These are phyloP conservation scores for Neoarius graeffei DNA, from an alignment of 2,113 vertebrate species.

Conservation along the genomic window DNA sequence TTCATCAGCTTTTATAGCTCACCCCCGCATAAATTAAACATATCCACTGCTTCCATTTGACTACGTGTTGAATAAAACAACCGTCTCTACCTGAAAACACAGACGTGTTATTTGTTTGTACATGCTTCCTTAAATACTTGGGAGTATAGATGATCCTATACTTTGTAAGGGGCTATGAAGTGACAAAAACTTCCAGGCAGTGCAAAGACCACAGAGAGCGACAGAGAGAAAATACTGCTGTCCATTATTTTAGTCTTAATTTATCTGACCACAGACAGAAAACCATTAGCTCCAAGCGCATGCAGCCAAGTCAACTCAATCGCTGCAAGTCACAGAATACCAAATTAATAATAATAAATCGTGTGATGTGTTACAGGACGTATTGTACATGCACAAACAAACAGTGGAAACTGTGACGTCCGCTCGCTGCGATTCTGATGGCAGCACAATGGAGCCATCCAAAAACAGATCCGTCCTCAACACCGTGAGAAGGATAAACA, in stretches of 20 bases:
- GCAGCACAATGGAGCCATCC: neutral
- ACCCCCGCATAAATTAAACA: neutral
- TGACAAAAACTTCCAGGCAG: neutral
- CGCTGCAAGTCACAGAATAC: neutral
- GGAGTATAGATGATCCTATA: neutral
- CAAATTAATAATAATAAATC: neutral
- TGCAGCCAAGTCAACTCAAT: neutral
- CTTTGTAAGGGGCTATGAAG: neutral
- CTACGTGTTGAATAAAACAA: neutral
- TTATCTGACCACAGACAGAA: neutral
- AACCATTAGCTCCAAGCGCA: neutral
- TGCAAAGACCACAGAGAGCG: neutral
- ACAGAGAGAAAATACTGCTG: neutral
- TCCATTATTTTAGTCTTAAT: neutral
- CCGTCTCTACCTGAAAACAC: neutral
- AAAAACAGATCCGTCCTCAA: neutral
- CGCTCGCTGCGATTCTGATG: neutral
- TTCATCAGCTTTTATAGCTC: neutral
- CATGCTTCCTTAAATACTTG: neutral
- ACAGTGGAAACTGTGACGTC: constrained; percentile 43
- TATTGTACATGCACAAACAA: constrained; percentile 19
- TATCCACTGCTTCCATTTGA: neutral
- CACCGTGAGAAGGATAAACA: constrained; percentile 1
- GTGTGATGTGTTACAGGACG: neutral
- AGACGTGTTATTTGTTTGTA: neutral